Evolutionary conservation across 2,797 vertebrate species (phyloP).

Genomic region (Chromis chromis): DNA sequence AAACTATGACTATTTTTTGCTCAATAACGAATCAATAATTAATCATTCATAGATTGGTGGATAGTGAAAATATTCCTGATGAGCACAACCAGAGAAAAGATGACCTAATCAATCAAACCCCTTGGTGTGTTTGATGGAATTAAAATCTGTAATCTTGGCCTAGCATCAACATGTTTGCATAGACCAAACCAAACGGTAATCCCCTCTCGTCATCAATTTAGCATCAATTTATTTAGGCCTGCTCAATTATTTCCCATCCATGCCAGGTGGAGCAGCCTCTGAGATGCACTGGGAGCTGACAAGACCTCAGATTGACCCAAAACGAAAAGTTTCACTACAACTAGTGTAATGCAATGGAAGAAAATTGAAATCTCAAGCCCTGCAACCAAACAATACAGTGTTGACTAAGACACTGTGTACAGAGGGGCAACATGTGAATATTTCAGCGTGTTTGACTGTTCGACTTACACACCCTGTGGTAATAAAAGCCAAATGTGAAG

Average conservation of each 20-base stretch:
- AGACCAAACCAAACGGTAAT: too few species aligned
- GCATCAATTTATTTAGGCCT: slow-evolving; percentile 3
- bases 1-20: not conserved
- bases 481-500: slow-evolving; percentile 61
- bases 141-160: not conserved
- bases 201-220: too few species aligned
- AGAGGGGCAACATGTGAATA: slow-evolving; percentile 29
- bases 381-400: slow-evolving; percentile 30
- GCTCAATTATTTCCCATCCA: slow-evolving; percentile 1
- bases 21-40: not conserved
- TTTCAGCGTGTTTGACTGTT: slow-evolving; percentile 37
- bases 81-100: not conserved
- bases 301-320: slow-evolving; percentile 3
- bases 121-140: not conserved
- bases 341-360: not conserved
- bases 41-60: not conserved
- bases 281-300: not conserved
- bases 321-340: slow-evolving; percentile 7
- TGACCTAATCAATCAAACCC: not conserved
- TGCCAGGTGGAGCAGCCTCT: not conserved
- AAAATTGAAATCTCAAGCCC: slow-evolving; percentile 28
- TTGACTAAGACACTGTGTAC: slow-evolving; percentile 18
- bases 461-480: slow-evolving; percentile 29
- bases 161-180: not conserved
- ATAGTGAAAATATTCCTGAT: not conserved